Evolutionary conservation across 2,888 invertebrate species (phyloP).

Genomic region (Therioaphis trifolii): DNA sequence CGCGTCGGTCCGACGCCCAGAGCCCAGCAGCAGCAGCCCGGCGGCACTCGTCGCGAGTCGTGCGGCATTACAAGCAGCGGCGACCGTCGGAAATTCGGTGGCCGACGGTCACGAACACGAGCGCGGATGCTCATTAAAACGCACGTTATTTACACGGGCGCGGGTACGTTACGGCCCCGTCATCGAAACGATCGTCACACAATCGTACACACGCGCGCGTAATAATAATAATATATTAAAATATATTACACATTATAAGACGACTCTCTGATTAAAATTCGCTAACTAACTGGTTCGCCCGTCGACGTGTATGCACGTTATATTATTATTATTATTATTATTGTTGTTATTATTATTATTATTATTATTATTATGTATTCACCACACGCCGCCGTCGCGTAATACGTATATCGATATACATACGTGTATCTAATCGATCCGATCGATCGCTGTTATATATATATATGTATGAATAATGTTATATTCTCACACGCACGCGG

Average conservation of each 20-base stretch:
- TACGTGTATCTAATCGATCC: conserved; percentile 15
- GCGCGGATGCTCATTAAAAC: conserved; percentile 45
- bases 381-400: no score
- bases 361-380: no score
- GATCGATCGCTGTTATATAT: conserved; percentile 29
- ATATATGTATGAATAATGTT: no score
- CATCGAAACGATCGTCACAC: not conserved
- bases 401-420: not conserved
- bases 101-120: conserved; percentile 37
- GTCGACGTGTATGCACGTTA: not conserved
- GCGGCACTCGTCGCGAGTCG: no score
- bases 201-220: not conserved
- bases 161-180: no score
- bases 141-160: not conserved
- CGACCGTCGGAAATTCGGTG: conserved; percentile 44
- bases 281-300: conserved; percentile 39
- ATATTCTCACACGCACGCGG: conserved; percentile 18
- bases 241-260: not conserved
- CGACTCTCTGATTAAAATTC: conserved; percentile 22
- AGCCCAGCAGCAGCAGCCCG: no score
- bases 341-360: no score
- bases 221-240: no score
- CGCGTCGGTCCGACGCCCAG: no score
- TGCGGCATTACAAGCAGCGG: not conserved
- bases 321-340: no score